Evolutionary conservation across 2,797 vertebrate species (phyloP), one percentile per base, ranked within the genome.

Genomic region (Gorsachius magnificus): DNA sequence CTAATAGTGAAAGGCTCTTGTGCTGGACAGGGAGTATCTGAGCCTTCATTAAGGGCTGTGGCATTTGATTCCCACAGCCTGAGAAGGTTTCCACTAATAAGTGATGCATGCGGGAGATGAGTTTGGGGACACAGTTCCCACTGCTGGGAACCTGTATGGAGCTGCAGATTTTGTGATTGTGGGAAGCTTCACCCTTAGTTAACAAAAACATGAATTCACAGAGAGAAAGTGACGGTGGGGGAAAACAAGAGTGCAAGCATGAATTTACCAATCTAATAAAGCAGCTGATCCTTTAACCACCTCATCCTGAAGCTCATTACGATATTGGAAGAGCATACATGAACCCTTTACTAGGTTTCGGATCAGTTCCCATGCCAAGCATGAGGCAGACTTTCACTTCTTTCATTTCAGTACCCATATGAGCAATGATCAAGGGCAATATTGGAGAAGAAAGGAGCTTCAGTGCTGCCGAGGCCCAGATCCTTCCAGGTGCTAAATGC

Each of bases 321-420:
- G 4, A 10, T 36, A 66, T 11, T 56, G 28, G 25, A 64, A 77
- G 36, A 65, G 7, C 11, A 68, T 20, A 15, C 53, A 36, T 9
- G 11, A 46, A 25, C 13, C 3, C 10, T 81, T 74, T 56, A 13
- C 29, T 25, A 26, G 48, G 22, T 28, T 85, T 76, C 28, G 54
- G 14, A 70, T 26, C 6, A 46, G 19, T 41, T 72, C 9, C 31
- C 11, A 29, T 18, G 26, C 16, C 43, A 78, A 54, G 19, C 17
- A 57, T 0, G 0, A 79, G 15, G 10, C 4, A 45, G 5, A 6
- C 2, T 71, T 82, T 66, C 13, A 68, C 19, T 51, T 13, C 36
- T 85, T 79, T 41, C 10, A 18, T 72, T 71, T 89, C 78, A 56
- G 13, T 12, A 54, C 7, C 19, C 1, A 0, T 26, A 28, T 6